These are phyloP conservation scores for Neria commutata DNA, from an alignment of 2,888 invertebrate species.

Conservation along the genomic window DNA sequence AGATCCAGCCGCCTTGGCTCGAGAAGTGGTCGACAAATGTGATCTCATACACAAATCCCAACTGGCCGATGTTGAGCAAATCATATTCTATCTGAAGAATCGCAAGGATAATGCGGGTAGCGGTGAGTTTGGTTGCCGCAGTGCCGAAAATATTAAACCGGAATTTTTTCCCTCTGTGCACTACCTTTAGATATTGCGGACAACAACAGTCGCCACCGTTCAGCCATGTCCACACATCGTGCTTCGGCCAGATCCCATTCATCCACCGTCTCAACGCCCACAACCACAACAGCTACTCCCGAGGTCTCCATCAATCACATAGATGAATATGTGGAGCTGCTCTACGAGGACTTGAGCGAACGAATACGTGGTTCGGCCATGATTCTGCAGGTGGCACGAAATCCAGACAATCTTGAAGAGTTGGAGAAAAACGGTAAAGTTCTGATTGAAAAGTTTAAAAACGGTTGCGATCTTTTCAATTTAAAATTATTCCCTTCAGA, in stretches of 20 bases:
- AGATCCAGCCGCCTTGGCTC: slow-evolving; percentile 78
- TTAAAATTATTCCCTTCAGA: slow-evolving; percentile 66
- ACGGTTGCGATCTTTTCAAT: slow-evolving; percentile 1
- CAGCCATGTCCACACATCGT: slow-evolving; percentile 44
- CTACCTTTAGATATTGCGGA: slow-evolving; percentile 47
- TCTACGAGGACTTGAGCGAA: slow-evolving; percentile 93
- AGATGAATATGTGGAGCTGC: slow-evolving; percentile 92
- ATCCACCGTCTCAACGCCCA: slow-evolving; percentile 37
- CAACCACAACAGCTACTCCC: slow-evolving; percentile 54
- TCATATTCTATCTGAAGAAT: slow-evolving; percentile 85
- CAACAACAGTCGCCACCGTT: slow-evolving; percentile 51
- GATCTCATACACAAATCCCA: slow-evolving; percentile 83
- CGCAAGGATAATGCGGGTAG: slow-evolving; percentile 66
- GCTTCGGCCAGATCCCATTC: slow-evolving; percentile 40
- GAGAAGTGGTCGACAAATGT: slow-evolving; percentile 85
- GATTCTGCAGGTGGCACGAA: slow-evolving; percentile 88
- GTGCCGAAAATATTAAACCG: too few species aligned
- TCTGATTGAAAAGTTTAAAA: background rate
- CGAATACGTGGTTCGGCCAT: slow-evolving; percentile 91
- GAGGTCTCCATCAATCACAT: slow-evolving; percentile 81
- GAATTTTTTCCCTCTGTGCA: background rate
- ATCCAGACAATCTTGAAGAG: slow-evolving; percentile 92
- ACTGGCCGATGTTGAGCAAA: slow-evolving; percentile 83
- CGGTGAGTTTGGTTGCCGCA: slow-evolving; percentile 42
- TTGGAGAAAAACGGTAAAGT: slow-evolving; percentile 90